Base-by-base conservation (phyloP, 2,797 vertebrate genomes). In the Prunella strophiata region DNA sequence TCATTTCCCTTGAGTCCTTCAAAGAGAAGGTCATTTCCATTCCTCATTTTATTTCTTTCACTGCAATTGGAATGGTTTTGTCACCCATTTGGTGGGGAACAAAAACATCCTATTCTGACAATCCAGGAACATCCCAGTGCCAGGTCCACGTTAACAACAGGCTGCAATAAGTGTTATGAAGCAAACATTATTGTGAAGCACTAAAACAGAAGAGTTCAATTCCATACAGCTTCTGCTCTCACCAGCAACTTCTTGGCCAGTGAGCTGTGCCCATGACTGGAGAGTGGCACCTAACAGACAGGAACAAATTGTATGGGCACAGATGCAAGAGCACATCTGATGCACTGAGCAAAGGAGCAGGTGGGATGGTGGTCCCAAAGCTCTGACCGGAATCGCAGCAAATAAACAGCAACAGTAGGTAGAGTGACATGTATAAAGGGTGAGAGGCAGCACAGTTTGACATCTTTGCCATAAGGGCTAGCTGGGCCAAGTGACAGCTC, bases 271-370 rank as follows among this genome's bases (percentile, higher is more conserved):
- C 75, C 1, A 0, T 11, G 67, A 59, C 93, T 89, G 81, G 70
- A 89, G 87, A 92, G 80, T 8, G 11, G 62, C 89, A 82, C 63
- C 51, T 67, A 83, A 94, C 63, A 67, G 96, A 55, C 95, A 96
- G 89, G 75, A 96, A 92, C 89, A 92, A 96, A 97, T 96, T 91
- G 83, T n/a, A 88, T 1, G 30, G 94, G 62, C 94, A 75, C 94
- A 96, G 93, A 97, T 92, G 94, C 89, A 93, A 58, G 45, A 86
- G 85, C 62, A 9, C 52, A 65, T 96, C 90, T 83, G 93, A 95
- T 89, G 80, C 51, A 16, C 63, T 43, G 81, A 89, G 83, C 86
- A 96, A 95, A 93, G 90, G 57, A 97, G 88, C 96, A 97, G 96
- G 96, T 96, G 96, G 91, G 86, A 42, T 16, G 73, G 50, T 84